Evolutionary conservation across 2,113 vertebrate species (phyloP).

Genomic region (Pterophyllum scalare): DNA sequence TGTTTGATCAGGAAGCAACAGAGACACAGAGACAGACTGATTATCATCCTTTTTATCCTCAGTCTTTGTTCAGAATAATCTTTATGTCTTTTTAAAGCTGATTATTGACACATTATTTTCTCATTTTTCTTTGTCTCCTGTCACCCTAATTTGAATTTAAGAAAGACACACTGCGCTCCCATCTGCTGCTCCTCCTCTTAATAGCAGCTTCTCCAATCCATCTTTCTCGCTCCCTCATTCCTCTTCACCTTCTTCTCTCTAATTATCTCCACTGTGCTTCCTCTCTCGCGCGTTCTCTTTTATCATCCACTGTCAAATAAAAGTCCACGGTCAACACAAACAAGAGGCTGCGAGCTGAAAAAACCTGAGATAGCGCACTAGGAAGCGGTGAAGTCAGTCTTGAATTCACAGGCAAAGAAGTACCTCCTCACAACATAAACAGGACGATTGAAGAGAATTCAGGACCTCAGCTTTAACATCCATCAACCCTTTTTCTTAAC

Average conservation of each 20-base stretch:
- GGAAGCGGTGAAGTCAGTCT: not conserved
- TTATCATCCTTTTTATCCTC: not conserved
- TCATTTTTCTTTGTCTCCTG: not conserved
- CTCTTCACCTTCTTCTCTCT: not conserved
- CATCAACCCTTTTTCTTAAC: not conserved
- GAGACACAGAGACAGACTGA: not conserved
- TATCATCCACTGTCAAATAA: not conserved
- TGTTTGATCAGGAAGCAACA: constrained; percentile 15
- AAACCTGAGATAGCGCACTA: not conserved
- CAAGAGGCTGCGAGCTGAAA: not conserved
- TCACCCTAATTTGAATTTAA: not conserved
- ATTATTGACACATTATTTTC: not conserved
- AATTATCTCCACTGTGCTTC: not conserved
- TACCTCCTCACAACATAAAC: not conserved
- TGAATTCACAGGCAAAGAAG: not conserved
- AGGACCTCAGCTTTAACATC: not conserved
- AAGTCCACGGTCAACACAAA: not conserved
- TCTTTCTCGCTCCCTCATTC: not conserved
- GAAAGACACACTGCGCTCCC: not conserved
- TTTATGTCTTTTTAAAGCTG: not conserved
- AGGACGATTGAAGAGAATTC: not conserved
- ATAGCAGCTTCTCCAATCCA: not conserved
- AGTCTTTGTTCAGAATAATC: not conserved
- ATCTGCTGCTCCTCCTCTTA: not conserved
- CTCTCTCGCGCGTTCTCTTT: not conserved